These are phyloP conservation scores for Ichneumoninae sp. DNA, from an alignment of 2,888 invertebrate genomes.

Conservation along the genomic window DNA sequence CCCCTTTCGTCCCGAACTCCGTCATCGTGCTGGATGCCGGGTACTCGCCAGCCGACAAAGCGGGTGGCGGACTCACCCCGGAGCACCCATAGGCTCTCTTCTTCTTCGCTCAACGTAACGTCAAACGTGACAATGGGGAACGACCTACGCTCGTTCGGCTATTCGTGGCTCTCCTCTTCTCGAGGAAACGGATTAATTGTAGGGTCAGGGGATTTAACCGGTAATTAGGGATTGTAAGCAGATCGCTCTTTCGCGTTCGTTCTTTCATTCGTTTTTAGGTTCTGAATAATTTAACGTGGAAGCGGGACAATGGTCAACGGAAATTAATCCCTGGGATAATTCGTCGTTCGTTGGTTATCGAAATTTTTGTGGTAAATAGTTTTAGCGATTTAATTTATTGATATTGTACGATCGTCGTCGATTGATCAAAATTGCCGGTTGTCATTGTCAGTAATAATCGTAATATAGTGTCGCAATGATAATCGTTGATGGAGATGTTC, in stretches of 20 bases:
- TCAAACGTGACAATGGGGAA: slow-evolving; percentile 55
- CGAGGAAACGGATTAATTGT: slow-evolving; percentile 81
- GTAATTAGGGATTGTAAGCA: not conserved
- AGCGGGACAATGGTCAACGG: too few relatives aligned
- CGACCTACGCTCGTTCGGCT: slow-evolving; percentile 25
- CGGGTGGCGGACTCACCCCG: slow-evolving; percentile 46
- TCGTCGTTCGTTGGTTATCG: too few relatives aligned
- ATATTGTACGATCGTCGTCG: too few relatives aligned
- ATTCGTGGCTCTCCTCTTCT: slow-evolving; percentile 19
- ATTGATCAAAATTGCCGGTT: too few relatives aligned
- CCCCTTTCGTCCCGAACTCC: not conserved
- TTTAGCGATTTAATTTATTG: too few relatives aligned
- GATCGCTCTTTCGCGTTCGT: not conserved
- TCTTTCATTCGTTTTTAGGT: not conserved
- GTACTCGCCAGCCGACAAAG: slow-evolving; percentile 68
- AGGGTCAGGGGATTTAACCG: slow-evolving; percentile 51
- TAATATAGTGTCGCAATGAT: too few relatives aligned
- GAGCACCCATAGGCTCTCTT: slow-evolving; percentile 56
- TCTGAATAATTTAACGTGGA: not conserved
- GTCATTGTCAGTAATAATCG: too few relatives aligned
- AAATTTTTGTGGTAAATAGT: too few relatives aligned
- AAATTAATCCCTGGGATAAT: too few relatives aligned
- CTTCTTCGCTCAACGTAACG: slow-evolving; percentile 20
- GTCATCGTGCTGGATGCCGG: not conserved
- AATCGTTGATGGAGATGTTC: too few relatives aligned